phyloP scores from a whole-genome alignment of 1,140 invertebrate genomes.

The Heliothis subflexa region DNA sequence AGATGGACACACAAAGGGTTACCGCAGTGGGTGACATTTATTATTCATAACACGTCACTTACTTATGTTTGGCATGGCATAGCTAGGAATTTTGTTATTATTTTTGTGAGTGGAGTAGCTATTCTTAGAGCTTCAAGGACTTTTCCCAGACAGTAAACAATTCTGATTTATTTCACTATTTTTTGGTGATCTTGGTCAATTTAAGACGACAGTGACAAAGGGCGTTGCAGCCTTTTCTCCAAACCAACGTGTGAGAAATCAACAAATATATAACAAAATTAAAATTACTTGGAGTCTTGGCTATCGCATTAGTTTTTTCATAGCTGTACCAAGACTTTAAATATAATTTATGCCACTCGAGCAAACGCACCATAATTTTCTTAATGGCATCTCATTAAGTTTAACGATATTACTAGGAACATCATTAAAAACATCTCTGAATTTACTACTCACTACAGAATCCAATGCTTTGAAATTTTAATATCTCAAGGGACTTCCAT shows the following conservation, averaged over 20 bases:
- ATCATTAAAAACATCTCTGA: background rate
- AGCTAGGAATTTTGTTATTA: conserved; percentile 8
- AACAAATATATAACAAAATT: too few species aligned
- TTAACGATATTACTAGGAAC: too few species aligned
- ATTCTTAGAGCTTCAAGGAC: background rate
- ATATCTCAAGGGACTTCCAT: background rate
- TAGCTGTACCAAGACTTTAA: too few species aligned
- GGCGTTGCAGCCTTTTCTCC: too few species aligned
- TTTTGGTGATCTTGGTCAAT: background rate
- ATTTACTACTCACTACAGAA: background rate
- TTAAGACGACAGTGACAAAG: too few species aligned
- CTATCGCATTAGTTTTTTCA: too few species aligned
- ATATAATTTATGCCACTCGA: too few species aligned
- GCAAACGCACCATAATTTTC: too few species aligned
- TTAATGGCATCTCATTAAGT: too few species aligned
- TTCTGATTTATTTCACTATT: background rate
- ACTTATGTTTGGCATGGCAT: conserved; percentile 25
- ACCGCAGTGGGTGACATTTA: conserved; percentile 15
- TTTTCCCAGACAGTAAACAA: background rate
- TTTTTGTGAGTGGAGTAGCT: background rate
- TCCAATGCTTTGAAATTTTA: background rate
- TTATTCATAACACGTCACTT: conserved; percentile 23
- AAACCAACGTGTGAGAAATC: too few species aligned
- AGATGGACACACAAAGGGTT: conserved; percentile 19
- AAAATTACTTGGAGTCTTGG: too few species aligned